Conservation (phyloP, 1,140 invertebrate species). For the Bactericera cockerelli region DNA sequence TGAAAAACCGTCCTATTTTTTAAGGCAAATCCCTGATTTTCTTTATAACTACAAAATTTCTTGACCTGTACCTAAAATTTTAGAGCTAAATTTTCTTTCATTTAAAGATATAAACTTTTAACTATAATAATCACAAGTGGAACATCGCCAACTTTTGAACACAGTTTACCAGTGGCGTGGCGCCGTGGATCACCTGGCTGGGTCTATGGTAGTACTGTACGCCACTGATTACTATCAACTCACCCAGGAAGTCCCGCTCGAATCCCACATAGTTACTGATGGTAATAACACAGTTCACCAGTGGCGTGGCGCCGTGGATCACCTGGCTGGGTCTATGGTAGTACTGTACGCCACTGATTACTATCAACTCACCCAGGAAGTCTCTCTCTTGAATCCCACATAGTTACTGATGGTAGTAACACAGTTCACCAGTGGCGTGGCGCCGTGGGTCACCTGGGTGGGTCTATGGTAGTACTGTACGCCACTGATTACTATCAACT, state of each 20-base stretch:
- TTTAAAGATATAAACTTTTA: too few relatives aligned
- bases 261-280: conserved; percentile 53
- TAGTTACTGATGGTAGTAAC: conserved; percentile 65
- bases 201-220: conserved; percentile 46
- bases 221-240: conserved; percentile 32
- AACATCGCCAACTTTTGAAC: too few relatives aligned
- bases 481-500: conserved; percentile 37
- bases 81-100: too few relatives aligned
- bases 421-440: conserved; percentile 44
- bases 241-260: conserved; percentile 51
- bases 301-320: conserved; percentile 33
- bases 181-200: conserved; percentile 31
- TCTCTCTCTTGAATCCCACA: conserved; percentile 45
- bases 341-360: too few relatives aligned
- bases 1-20: too few relatives aligned
- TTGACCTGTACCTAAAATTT: too few relatives aligned
- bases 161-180: conserved; percentile 44
- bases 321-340: conserved; percentile 44
- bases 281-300: conserved; percentile 53
- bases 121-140: too few relatives aligned
- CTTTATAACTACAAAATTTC: too few relatives aligned
- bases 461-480: conserved; percentile 46
- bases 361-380: conserved; percentile 46
- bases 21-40: too few relatives aligned
- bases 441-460: conserved; percentile 31